Evolutionary conservation across 2,888 invertebrate species (phyloP).

Genomic region (Caenorhabditis japonica): DNA sequence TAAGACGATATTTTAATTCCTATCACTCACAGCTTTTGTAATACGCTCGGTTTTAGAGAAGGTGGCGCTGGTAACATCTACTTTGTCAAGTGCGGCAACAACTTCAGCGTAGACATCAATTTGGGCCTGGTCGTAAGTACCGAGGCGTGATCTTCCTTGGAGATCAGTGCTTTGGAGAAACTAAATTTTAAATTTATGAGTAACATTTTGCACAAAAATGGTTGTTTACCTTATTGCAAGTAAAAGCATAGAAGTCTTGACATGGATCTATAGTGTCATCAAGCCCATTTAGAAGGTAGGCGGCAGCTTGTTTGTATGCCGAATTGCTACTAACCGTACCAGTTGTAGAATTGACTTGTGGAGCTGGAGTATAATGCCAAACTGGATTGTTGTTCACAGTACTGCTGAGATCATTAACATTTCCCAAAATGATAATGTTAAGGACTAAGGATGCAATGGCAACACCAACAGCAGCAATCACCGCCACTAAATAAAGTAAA

Average conservation of each 20-base stretch:
- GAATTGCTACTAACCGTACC: conserved; percentile 24
- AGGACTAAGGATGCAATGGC: conserved; percentile 64
- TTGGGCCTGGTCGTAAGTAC: conserved; percentile 71
- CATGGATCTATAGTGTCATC: conserved; percentile 70
- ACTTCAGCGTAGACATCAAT: conserved; percentile 62
- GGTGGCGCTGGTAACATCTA: conserved; percentile 36
- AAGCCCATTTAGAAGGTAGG: conserved; percentile 65
- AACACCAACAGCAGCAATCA: conserved; percentile 52
- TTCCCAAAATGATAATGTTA: conserved; percentile 62
- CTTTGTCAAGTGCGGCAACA: conserved; percentile 45
- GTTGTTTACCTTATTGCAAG: conserved; percentile 54
- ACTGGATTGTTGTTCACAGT: conserved; percentile 46
- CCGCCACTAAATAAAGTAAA: conserved; percentile 47
- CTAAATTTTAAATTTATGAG: conserved; percentile 20
- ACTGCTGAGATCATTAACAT: conserved; percentile 51
- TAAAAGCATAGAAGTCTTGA: conserved; percentile 67
- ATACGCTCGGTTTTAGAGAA: conserved; percentile 65
- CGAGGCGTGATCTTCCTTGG: conserved; percentile 50
- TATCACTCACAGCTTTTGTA: conserved; percentile 58
- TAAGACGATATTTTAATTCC: conserved; percentile 16
- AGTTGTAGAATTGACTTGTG: conserved; percentile 33
- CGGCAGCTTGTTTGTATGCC: conserved; percentile 37
- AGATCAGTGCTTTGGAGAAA: conserved; percentile 54
- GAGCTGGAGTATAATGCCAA: conserved; percentile 47
- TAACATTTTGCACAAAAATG: background rate